Conservation (phyloP, 2,797 vertebrate genomes). For the Hybognathus amarus region DNA sequence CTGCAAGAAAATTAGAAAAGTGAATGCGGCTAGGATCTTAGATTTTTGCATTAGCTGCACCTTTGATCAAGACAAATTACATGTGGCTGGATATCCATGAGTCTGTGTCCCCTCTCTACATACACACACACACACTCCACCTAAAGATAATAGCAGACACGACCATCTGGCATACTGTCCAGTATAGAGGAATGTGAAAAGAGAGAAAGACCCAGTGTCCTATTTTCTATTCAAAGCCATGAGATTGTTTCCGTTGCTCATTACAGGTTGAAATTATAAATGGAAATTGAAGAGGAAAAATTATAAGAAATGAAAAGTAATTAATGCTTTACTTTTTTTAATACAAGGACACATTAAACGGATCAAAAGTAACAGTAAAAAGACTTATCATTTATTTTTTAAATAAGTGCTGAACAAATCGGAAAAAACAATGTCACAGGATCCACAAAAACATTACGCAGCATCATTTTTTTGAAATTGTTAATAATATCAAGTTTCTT, state of each 20-base stretch:
- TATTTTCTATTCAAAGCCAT: slow-evolving; percentile 21
- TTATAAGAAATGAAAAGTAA: too few relatives aligned
- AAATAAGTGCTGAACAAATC: neutral
- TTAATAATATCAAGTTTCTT: neutral
- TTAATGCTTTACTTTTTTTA: too few relatives aligned
- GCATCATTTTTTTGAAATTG: neutral
- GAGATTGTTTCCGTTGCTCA: slow-evolving; percentile 15
- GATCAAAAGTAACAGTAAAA: neutral
- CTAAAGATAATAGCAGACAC: slow-evolving; percentile 29
- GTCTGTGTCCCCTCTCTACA: neutral
- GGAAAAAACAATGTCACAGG: neutral
- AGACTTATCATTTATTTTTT: neutral
- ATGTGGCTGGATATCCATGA: neutral
- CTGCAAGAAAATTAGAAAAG: slow-evolving; percentile 8
- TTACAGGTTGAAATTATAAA: slow-evolving; percentile 28
- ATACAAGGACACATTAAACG: neutral
- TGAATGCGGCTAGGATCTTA: neutral
- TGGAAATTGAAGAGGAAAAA: neutral
- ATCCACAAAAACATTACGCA: neutral
- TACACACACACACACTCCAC: neutral
- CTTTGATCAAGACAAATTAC: slow-evolving; percentile 24
- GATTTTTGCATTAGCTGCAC: neutral
- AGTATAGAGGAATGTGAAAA: slow-evolving; percentile 22
- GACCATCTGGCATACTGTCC: slow-evolving; percentile 36
- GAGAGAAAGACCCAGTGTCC: slow-evolving; percentile 5